Evolutionary conservation across 2,888 invertebrate species (phyloP), one percentile per base, ranked within the genome.

Genomic region (Eupeodes luniger): DNA sequence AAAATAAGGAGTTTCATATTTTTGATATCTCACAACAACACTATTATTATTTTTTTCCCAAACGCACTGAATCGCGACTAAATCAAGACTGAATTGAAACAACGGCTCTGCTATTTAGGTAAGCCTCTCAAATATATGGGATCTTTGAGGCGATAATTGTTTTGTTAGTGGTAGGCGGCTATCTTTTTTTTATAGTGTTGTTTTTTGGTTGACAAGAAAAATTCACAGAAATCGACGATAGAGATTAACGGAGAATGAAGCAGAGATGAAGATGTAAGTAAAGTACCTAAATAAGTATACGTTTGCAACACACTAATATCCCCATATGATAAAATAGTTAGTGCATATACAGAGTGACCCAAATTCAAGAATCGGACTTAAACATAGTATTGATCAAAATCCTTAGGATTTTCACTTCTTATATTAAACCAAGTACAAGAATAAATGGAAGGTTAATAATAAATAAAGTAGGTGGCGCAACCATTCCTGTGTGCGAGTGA

Each of bases 1-100:
- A 92, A 89, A 89, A 91, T 84, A 70, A 91, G 90, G 66, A 90
- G 90, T 89, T 92, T 92, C 93, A 93, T 93, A 89, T 90, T 90
- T 86, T 49, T 53, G 12, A 49, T 74, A 79, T 14, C 67, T 47
- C 49, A 62, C 49, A 62, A 67, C 34, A 44, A 51, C n/a, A 72
- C n/a, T 69, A 47, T 27, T 0, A 11, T 11, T 40, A 12, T 4
- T n/a, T 47, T 14, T 57, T 49, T 66, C 44, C 49, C 80, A 59
- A 75, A 75, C 84, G 75, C 67, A 84, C 84, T 80, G 62, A 64
- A 75, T 75, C 62, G 69, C 84, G 75, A 70, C 79, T 84, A 14
- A 84, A 81, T 75, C 47, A 88, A 88, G 83, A 87, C 87, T 87
- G 76, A 80, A 47, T 83, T 86, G 61, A 19, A 79, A 76, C 53